Base-by-base conservation (phyloP, 2,113 vertebrate genomes). In the Marmota flaviventris region DNA sequence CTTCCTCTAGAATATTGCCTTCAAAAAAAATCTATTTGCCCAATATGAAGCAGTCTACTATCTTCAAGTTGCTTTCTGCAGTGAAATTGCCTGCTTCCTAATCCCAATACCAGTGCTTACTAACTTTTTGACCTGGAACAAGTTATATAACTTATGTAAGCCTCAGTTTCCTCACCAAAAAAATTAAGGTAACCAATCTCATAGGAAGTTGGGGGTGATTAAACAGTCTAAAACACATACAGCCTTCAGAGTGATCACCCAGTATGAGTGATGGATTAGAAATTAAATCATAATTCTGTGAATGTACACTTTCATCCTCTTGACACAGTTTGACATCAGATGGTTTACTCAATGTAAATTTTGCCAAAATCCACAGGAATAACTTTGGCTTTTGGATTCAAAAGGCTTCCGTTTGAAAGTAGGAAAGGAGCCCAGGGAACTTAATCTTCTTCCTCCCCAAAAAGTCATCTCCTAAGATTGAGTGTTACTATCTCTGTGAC, bases 401-500 rank as follows among this genome's bases (percentile, higher is more conserved):
- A 45, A 45, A 45, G 45, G 8, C 45, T 94, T 51, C 72, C 17
- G 16, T 79, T 75, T 91, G 69, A 95, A 87, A 81, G 32, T 85
- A 76, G 34, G 10, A 91, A 37, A 93, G 86, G n/a, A 84, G 16
- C 29, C 48, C 32, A 34, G 32, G 45, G 24, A 69, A 10, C 2
- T 76, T 86, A 70, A 48, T 61, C n/a, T n/a, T n/a, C n/a, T n/a
- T n/a, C n/a, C n/a, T n/a, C n/a, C n/a, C n/a, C n/a, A n/a, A n/a
- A n/a, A n/a, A n/a, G n/a, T n/a, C n/a, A n/a, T n/a, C n/a, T n/a
- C n/a, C n/a, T n/a, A 32, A 88, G 95, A 61, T 34, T 69, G 34
- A 88, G n/a, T 17, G 14, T 94, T 89, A 84, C 61, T 93, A 65
- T 87, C 61, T 91, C 61, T 48, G 10, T 53, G 42, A 85, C 48